Conservation (phyloP, 2,888 invertebrate genomes). For the Masnerella sp. region DNA sequence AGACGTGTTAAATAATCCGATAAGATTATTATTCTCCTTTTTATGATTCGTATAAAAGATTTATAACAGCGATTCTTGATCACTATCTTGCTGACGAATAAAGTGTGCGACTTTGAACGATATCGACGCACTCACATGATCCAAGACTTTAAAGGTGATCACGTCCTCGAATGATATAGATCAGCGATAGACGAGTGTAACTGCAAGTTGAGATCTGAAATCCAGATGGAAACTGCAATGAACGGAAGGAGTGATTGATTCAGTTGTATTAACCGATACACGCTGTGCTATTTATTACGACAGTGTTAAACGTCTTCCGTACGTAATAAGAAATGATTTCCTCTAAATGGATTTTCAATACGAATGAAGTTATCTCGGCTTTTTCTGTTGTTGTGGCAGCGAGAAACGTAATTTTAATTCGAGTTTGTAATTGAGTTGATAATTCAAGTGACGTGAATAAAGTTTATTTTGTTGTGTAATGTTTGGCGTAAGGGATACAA, state of each 20-base stretch:
- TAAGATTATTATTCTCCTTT: constrained; percentile 7
- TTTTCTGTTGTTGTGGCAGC: constrained; percentile 10
- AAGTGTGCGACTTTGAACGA: constrained; percentile 33
- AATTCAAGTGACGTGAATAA: neutral
- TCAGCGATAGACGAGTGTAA: constrained; percentile 25
- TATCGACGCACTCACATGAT: constrained; percentile 22
- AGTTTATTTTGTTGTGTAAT: constrained; percentile 3
- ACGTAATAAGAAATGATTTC: constrained; percentile 4
- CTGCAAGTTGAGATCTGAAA: constrained; percentile 21
- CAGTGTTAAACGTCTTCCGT: neutral
- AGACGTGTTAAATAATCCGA: neutral
- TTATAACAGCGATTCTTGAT: constrained; percentile 19
- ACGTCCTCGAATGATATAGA: constrained; percentile 26
- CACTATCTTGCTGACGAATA: constrained; percentile 35
- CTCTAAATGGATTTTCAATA: constrained; percentile 15
- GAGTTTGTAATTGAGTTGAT: constrained; percentile 7
- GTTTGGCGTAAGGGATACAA: neutral
- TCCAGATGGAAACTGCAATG: constrained; percentile 20
- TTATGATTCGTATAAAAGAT: constrained; percentile 39
- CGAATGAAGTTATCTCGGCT: constrained; percentile 5
- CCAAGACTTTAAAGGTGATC: constrained; percentile 10
- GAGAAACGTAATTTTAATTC: constrained; percentile 5
- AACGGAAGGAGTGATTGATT: constrained; percentile 25
- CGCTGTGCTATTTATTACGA: constrained; percentile 11
- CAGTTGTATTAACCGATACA: constrained; percentile 12